Evolutionary conservation across 2,888 invertebrate species (phyloP).

Genomic region (Ichneumon xanthorius): DNA sequence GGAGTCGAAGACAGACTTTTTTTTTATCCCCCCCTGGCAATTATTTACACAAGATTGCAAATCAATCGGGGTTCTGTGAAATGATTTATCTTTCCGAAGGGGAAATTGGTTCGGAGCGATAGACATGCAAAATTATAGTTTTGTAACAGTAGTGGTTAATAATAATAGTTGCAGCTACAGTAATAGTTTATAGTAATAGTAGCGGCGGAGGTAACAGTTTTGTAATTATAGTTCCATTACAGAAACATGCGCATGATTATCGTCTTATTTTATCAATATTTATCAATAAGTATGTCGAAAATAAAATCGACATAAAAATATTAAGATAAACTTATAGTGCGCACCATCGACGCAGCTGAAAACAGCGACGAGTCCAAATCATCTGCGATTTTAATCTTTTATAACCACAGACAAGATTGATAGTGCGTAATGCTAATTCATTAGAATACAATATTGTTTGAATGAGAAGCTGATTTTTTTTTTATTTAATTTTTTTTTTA

Average conservation of each 20-base stretch:
- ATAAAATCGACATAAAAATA: background rate
- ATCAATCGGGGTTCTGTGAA: background rate
- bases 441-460: conserved; percentile 41
- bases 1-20: background rate
- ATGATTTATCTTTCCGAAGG: background rate
- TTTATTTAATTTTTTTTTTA: conserved; percentile 11
- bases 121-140: background rate
- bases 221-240: background rate
- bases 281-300: background rate
- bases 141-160: background rate
- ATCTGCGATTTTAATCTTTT: background rate
- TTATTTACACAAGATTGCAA: background rate
- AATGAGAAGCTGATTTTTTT: conserved; percentile 48
- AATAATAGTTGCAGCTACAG: background rate
- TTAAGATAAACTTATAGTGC: background rate
- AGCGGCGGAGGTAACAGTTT: background rate
- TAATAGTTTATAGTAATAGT: background rate
- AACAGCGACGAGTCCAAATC: background rate
- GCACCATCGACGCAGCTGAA: background rate
- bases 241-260: background rate
- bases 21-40: background rate
- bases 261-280: background rate
- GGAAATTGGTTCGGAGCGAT: background rate
- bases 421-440: background rate
- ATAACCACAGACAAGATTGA: background rate